phyloP scores from a whole-genome alignment of 2,888 invertebrate genomes.

The Cyaniris semiargus region DNA sequence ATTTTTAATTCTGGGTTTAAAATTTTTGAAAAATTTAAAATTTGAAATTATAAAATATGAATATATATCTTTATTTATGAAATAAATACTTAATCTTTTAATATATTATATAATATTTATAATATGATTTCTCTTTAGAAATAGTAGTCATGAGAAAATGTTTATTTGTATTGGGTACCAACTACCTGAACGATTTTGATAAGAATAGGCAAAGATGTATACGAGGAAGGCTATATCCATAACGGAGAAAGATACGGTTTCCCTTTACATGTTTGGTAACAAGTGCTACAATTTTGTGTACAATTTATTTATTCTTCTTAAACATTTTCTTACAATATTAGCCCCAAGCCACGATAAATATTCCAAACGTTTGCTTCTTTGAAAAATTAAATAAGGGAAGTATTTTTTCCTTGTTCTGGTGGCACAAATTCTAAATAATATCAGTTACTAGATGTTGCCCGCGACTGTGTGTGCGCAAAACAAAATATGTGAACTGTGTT shows the following conservation, averaged over 20 bases:
- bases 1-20: neutral
- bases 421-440: neutral
- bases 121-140: too few relatives aligned
- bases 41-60: too few relatives aligned
- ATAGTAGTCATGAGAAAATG: too few relatives aligned
- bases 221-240: too few relatives aligned
- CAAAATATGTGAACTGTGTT: neutral
- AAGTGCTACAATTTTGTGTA: neutral
- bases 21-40: neutral
- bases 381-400: neutral
- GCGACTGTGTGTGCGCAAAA: neutral
- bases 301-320: neutral
- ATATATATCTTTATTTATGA: too few relatives aligned
- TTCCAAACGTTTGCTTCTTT: constrained; percentile 3
- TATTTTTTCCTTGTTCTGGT: neutral
- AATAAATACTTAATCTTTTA: too few relatives aligned
- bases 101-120: too few relatives aligned
- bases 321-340: neutral
- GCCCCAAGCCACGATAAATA: neutral
- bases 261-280: neutral
- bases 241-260: too few relatives aligned
- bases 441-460: neutral
- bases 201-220: too few relatives aligned
- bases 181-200: too few relatives aligned
- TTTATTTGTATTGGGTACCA: too few relatives aligned